Percentiles rank a stretch among this genome's conserved stretches.
Evolutionary conservation across 2,797 vertebrate genomes (phyloP).

Genomic region (Cryptoprocta ferox): DNA sequence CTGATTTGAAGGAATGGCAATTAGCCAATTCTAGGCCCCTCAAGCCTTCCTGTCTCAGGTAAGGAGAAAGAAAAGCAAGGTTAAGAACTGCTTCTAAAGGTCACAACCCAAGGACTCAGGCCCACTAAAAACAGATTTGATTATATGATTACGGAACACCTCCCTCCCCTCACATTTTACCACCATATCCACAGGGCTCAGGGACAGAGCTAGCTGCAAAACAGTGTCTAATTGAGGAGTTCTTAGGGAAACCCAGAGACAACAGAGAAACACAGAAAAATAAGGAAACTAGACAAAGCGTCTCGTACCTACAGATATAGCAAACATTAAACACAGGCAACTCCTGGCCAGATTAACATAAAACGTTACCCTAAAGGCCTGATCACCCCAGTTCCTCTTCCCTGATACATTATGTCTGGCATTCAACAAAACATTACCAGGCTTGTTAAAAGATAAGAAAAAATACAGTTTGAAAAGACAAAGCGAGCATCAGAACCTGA

Average conservation of each 20-base stretch:
- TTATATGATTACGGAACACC: neutral
- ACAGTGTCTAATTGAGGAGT: neutral
- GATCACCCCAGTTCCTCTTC: neutral
- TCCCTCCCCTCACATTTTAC: neutral
- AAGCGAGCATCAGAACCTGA: neutral
- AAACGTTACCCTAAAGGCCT: neutral
- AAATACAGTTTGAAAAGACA: neutral
- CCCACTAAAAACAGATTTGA: neutral
- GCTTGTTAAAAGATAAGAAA: neutral
- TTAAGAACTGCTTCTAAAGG: neutral
- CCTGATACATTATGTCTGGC: neutral
- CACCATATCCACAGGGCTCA: neutral
- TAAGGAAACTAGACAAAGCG: neutral
- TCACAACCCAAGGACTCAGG: neutral
- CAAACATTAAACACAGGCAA: neutral
- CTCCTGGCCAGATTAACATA: neutral
- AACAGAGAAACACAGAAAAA: neutral
- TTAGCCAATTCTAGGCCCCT: neutral
- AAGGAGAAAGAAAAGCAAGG: neutral
- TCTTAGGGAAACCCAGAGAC: neutral
- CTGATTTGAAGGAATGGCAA: neutral
- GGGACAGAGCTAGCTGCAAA: neutral
- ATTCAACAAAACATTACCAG: neutral
- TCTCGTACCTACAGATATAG: neutral
- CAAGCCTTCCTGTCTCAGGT: neutral